These are phyloP conservation scores for Zosterops japonicus DNA, from an alignment of 2,113 vertebrate genomes.

Conservation along the genomic window DNA sequence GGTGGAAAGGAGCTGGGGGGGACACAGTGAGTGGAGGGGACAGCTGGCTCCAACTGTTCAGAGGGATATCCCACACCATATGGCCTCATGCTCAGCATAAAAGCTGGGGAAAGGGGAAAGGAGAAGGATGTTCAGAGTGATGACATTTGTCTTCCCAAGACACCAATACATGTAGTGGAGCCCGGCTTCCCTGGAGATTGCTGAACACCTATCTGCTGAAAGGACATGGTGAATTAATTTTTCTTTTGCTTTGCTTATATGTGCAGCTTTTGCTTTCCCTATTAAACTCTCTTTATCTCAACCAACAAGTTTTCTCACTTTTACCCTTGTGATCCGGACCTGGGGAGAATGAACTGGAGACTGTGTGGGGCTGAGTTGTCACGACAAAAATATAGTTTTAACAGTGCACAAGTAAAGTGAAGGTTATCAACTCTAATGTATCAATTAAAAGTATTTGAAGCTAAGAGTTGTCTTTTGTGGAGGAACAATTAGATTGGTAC, in stretches of 20 bases:
- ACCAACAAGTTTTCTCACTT: background rate
- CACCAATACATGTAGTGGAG: rapidly evolving
- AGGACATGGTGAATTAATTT: background rate
- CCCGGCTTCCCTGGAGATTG: background rate
- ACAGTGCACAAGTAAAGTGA: background rate
- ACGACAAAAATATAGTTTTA: background rate
- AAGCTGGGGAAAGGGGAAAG: background rate
- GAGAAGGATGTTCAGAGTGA: background rate
- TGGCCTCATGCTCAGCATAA: background rate
- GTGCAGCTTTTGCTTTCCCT: background rate
- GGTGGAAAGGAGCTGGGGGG: background rate
- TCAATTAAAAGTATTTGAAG: background rate
- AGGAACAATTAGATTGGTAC: background rate
- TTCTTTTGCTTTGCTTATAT: background rate
- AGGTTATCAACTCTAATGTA: background rate
- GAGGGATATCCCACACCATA: background rate
- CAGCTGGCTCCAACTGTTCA: background rate
- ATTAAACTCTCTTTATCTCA: background rate
- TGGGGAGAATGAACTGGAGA: background rate
- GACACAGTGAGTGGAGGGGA: no score
- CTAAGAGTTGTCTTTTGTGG: background rate
- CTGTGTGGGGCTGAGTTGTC: background rate
- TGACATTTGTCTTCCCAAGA: background rate
- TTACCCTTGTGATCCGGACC: background rate
- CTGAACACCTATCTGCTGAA: background rate